Base-by-base conservation (phyloP, 2,888 invertebrate species). In the Mylabris sibirica region DNA sequence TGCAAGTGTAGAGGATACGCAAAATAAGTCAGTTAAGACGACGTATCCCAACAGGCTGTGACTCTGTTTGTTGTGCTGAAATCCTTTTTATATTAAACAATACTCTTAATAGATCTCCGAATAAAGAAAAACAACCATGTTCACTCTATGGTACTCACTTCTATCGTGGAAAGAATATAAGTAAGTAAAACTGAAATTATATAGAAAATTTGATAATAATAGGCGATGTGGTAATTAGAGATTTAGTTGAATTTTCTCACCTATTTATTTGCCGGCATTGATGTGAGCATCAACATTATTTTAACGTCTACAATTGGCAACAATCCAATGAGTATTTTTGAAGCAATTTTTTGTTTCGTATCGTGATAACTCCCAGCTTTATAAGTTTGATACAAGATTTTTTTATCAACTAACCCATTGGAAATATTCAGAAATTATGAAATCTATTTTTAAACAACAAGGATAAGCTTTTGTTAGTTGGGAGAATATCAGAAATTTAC, bases 121-220 rank as follows among this genome's bases (percentile, higher is more conserved):
- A 41, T 63, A 38, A 26, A 61, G 5, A 9, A 12, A 62, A 17
- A 11, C 11, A 62, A 26, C 9, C 72, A 85, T 85, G 85, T 84
- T 85, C 77, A 80, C 85, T 59, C 76, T 85, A 30, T 85, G 85
- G 85, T 85, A 86, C 75, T 77, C 84, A 60, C 77, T 82, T 69
- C 76, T 85, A 67, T 81, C 83, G 63, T 85, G 83, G 79, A 84
- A 81, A 74, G 84, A 85, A 78, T 83, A 85, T 79, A 81, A 80
- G 85, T 86, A 80, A 83, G 84, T 82, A 69, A 63, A 60, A 53
- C 62, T 74, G 53, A 24, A 24, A 53, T 53, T 53, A 4, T 24
- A n/a, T 1, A 63, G 49, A 64, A 62, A 38, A 35, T 20, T n/a
- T 6, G 5, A 11, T 11, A 34, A 26, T 8, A 59, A 59, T 14